phyloP scores from a whole-genome alignment of 2,888 invertebrate species.

The Yponomeuta evonymella region DNA sequence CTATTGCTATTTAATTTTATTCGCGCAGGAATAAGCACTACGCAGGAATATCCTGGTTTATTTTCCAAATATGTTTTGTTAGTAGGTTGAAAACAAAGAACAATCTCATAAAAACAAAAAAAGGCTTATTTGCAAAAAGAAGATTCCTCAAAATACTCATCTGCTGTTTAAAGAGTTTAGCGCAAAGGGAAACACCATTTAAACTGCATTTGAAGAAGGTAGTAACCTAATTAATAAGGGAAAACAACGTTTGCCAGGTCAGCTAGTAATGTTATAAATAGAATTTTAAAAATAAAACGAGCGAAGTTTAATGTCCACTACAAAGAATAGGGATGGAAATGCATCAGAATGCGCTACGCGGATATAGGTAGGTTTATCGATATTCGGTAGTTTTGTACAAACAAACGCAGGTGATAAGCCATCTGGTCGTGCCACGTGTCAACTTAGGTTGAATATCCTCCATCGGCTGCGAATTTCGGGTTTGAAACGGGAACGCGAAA shows the following conservation, averaged over 20 bases:
- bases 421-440: conserved; percentile 65
- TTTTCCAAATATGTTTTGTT: neutral
- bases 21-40: neutral
- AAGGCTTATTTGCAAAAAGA: too few relatives aligned
- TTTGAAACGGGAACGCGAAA: conserved; percentile 17
- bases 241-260: too few relatives aligned
- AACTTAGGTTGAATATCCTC: conserved; percentile 37
- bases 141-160: too few relatives aligned
- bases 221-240: too few relatives aligned
- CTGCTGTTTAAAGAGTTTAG: too few relatives aligned
- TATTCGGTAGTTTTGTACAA: conserved; percentile 35
- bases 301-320: conserved; percentile 50
- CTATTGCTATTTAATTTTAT: conserved; percentile 6
- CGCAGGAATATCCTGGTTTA: too few relatives aligned
- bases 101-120: too few relatives aligned
- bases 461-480: conserved; percentile 45
- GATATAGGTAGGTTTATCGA: conserved; percentile 39
- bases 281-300: conserved; percentile 28
- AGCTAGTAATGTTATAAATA: neutral
- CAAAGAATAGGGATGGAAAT: conserved; percentile 42
- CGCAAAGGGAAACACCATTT: too few relatives aligned
- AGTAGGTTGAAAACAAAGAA: too few relatives aligned
- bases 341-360: conserved; percentile 46
- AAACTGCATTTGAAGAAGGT: too few relatives aligned
- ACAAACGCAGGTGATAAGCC: conserved; percentile 28